Evolutionary conservation across 2,888 invertebrate genomes (phyloP).

Genomic region (Disparrhopalites patrizii): DNA sequence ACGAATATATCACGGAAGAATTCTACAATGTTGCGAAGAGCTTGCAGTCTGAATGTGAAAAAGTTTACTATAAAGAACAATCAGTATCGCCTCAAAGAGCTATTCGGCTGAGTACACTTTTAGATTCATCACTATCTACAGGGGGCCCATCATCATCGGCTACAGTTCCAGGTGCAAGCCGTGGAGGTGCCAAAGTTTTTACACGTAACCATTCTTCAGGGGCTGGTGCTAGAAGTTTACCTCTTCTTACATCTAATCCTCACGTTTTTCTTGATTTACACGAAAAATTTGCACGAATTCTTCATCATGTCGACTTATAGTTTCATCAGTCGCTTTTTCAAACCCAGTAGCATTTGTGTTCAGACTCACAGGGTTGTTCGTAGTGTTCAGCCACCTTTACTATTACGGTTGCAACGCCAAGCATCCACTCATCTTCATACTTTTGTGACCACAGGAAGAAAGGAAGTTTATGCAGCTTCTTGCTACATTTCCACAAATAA

Average conservation of each 20-base stretch:
- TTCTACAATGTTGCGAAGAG: conserved; percentile 47
- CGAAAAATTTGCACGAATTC: conserved; percentile 48
- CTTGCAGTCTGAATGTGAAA: conserved; percentile 46
- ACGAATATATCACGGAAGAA: conserved; percentile 48
- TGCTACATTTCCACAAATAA: background rate
- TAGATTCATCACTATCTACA: conserved; percentile 29
- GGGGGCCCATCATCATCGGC: conserved; percentile 18
- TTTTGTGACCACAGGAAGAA: too few relatives aligned
- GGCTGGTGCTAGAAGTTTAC: conserved; percentile 45
- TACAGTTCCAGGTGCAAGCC: conserved; percentile 20
- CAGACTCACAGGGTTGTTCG: background rate
- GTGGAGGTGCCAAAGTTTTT: conserved; percentile 38
- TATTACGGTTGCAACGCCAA: background rate
- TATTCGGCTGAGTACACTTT: conserved; percentile 39
- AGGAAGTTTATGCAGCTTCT: too few relatives aligned
- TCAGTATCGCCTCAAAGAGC: conserved; percentile 46
- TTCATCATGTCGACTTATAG: conserved; percentile 49
- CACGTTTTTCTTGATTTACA: conserved; percentile 48
- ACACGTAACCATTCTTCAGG: conserved; percentile 42
- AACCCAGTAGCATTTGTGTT: background rate
- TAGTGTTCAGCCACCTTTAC: background rate
- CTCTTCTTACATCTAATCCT: conserved; percentile 47
- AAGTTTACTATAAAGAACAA: conserved; percentile 47
- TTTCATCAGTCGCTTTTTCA: background rate
- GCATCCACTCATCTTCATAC: too few relatives aligned